Conservation (phyloP, 2,797 vertebrate genomes). For the Tolypeutes matacus region DNA sequence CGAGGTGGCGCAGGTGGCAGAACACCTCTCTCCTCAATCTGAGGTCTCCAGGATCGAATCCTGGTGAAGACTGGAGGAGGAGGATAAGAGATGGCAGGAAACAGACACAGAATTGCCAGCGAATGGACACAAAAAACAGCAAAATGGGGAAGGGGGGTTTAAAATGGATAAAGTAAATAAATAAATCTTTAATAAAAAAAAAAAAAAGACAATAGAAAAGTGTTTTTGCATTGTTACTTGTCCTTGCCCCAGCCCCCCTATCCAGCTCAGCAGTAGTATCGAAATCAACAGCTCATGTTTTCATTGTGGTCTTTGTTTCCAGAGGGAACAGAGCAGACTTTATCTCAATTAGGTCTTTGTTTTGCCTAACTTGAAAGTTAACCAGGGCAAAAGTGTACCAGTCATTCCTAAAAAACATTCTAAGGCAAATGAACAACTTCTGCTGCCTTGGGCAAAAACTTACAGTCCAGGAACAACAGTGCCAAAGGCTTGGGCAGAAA, state of each 20-base stretch:
- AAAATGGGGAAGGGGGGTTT: too few species aligned
- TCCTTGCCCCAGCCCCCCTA: not conserved
- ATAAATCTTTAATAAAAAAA: too few species aligned
- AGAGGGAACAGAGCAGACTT: not conserved
- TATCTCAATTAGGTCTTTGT: not conserved
- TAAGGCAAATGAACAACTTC: not conserved
- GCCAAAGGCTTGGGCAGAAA: not conserved
- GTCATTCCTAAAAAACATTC: not conserved
- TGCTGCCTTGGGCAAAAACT: not conserved
- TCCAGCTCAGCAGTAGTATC: not conserved
- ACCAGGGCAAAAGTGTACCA: not conserved
- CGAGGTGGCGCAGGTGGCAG: too few species aligned
- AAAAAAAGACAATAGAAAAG: not conserved
- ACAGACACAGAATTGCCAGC: too few species aligned
- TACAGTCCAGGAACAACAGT: not conserved
- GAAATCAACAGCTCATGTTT: not conserved
- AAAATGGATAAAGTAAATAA: too few species aligned
- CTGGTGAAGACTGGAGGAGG: too few species aligned
- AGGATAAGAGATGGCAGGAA: too few species aligned
- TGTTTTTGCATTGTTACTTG: not conserved
- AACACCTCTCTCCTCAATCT: too few species aligned
- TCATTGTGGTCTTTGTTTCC: not conserved
- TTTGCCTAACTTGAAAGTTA: not conserved
- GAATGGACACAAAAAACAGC: too few species aligned
- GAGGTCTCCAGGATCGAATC: too few species aligned